phyloP scores from a whole-genome alignment of 1,140 invertebrate genomes.

The Anastrepha ludens region DNA sequence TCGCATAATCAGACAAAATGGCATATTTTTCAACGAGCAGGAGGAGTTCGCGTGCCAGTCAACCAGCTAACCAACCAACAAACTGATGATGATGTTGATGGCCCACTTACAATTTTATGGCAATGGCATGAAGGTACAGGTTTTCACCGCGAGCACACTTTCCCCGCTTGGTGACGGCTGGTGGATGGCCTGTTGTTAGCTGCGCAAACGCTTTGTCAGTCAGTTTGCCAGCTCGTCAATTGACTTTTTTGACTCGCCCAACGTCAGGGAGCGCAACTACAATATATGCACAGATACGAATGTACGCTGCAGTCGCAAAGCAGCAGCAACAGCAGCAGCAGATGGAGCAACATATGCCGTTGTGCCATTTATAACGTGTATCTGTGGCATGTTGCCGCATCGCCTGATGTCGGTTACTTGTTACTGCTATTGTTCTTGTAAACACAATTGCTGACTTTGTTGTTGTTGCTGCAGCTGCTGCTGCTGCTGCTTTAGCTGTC shows the following conservation, averaged over 20 bases:
- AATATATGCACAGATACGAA: background rate
- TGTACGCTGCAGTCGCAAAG: too few relatives aligned
- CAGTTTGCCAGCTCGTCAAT: conserved; percentile 2
- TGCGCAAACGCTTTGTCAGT: background rate
- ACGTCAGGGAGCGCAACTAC: background rate
- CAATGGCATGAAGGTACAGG: conserved; percentile 32
- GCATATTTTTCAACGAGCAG: conserved; percentile 9
- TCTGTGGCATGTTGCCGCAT: background rate
- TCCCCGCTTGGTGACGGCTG: background rate
- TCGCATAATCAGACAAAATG: conserved; percentile 10
- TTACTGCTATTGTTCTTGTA: conserved; percentile 36
- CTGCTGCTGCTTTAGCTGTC: background rate
- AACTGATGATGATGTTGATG: conserved; percentile 27
- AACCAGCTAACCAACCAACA: background rate
- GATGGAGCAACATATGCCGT: background rate
- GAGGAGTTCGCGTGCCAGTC: conserved; percentile 16
- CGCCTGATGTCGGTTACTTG: conserved; percentile 13
- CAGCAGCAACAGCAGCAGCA: background rate
- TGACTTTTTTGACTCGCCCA: conserved; percentile 2
- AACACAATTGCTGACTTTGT: background rate
- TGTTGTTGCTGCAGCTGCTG: background rate
- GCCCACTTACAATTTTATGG: conserved; percentile 37
- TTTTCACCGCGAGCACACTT: background rate
- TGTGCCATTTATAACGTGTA: conserved; percentile 22
- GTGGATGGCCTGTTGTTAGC: background rate